Evolutionary conservation across 2,797 vertebrate species (phyloP).

Genomic region (Eremophila alpestris): DNA sequence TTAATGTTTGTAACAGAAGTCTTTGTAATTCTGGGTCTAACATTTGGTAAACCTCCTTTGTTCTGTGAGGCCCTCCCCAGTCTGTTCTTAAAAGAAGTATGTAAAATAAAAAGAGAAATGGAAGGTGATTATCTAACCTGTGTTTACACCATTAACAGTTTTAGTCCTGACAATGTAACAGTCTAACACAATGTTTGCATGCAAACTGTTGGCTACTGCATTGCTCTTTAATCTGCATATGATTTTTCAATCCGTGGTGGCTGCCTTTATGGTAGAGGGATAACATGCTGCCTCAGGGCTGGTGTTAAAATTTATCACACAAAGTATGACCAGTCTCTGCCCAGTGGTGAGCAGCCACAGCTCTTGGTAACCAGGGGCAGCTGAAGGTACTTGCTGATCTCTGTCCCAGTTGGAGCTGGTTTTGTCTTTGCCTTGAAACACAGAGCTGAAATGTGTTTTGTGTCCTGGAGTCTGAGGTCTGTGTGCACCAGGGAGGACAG

Average conservation of each 20-base stretch:
- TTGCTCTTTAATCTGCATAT: slow-evolving; percentile 5
- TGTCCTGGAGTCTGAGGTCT: background rate
- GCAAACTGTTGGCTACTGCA: slow-evolving; percentile 31
- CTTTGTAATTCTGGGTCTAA: background rate
- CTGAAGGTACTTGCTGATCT: background rate
- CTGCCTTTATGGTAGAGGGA: background rate
- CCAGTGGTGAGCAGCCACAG: background rate
- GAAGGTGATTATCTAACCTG: background rate
- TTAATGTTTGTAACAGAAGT: background rate
- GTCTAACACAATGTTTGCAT: slow-evolving; percentile 53
- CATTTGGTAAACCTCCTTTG: slow-evolving; percentile 1
- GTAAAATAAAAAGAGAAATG: slow-evolving; percentile 2
- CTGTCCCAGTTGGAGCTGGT: background rate
- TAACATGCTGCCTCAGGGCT: background rate
- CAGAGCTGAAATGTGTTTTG: background rate
- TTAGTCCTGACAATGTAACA: slow-evolving; percentile 47
- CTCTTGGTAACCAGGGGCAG: background rate
- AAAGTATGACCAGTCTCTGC: background rate
- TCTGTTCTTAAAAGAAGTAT: slow-evolving; percentile 1
- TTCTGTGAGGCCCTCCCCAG: background rate
- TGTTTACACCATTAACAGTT: slow-evolving; percentile 22
- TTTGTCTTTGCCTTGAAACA: slow-evolving; percentile 38
- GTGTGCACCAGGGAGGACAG: background rate
- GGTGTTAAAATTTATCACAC: background rate
- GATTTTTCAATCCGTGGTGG: background rate